Conservation (phyloP, 1,140 invertebrate genomes). For the Pachyrhynchus sulphureomaculatus region DNA sequence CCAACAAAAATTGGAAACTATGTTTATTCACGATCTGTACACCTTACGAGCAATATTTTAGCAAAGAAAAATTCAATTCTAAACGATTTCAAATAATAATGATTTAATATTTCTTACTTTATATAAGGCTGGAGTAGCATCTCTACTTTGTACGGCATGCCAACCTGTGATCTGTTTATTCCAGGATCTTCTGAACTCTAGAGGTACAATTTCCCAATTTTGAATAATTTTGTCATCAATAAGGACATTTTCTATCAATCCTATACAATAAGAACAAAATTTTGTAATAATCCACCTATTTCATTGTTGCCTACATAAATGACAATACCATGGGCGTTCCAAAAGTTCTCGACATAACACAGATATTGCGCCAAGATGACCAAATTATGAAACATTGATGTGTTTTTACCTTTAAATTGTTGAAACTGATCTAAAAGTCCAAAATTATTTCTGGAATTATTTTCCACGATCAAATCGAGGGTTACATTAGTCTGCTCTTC, state of each 20-base stretch:
- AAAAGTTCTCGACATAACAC: too few species aligned
- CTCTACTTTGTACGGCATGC: constrained; percentile 14
- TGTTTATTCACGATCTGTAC: too few species aligned
- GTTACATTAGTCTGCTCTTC: constrained; percentile 40
- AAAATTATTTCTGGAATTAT: constrained; percentile 61
- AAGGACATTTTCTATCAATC: constrained; percentile 52
- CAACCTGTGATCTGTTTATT: constrained; percentile 40
- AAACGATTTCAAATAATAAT: too few species aligned
- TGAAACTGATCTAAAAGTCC: constrained; percentile 52
- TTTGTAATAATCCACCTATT: not conserved
- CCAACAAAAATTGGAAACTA: too few species aligned
- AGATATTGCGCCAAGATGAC: too few species aligned
- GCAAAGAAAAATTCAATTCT: too few species aligned
- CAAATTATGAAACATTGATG: too few species aligned
- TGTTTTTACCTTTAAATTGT: constrained; percentile 54
- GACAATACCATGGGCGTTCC: not conserved
- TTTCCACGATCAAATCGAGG: constrained; percentile 61
- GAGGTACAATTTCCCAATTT: constrained; percentile 56
- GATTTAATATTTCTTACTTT: too few species aligned
- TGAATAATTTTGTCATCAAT: constrained; percentile 50
- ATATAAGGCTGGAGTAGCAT: constrained; percentile 42
- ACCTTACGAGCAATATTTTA: too few species aligned
- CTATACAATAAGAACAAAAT: not conserved
- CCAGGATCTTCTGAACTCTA: constrained; percentile 57
- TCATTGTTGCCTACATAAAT: too few species aligned